Percentiles rank a stretch among this genome's conserved stretches.
Conservation (phyloP, 2,797 vertebrate genomes). For the Anomalospiza imberbis region DNA sequence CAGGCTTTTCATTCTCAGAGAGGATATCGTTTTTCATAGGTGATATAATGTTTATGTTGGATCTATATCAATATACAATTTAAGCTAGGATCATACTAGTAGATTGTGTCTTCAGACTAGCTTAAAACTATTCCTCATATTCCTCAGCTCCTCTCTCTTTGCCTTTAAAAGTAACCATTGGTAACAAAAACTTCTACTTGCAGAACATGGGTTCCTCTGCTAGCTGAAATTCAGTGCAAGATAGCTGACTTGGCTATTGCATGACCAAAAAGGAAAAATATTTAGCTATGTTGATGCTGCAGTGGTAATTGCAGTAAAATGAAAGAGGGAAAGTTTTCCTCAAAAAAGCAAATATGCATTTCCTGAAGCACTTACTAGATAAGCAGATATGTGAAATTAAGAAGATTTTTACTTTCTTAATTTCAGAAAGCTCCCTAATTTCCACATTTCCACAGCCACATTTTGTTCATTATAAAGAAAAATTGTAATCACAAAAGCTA, state of each 20-base stretch:
- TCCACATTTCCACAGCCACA: background rate
- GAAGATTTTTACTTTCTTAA: background rate
- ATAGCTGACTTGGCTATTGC: background rate
- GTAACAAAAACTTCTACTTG: background rate
- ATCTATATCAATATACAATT: background rate
- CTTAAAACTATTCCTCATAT: background rate
- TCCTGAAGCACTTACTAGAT: background rate
- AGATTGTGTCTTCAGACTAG: background rate
- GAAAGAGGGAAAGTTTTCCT: background rate
- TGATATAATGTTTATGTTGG: slow-evolving; percentile 2
- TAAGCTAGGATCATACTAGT: background rate
- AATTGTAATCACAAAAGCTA: background rate
- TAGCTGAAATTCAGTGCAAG: background rate
- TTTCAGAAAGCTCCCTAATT: background rate
- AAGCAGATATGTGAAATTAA: background rate
- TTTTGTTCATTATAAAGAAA: background rate
- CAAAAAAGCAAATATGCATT: background rate
- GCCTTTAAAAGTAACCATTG: background rate
- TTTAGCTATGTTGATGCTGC: background rate
- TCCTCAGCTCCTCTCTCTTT: background rate
- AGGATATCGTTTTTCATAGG: background rate
- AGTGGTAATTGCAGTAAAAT: background rate
- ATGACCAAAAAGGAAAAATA: background rate
- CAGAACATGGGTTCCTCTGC: background rate
- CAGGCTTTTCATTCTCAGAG: slow-evolving; percentile 1